Base-by-base conservation (phyloP, 2,888 invertebrate species). In the Sicus ferrugineus region DNA sequence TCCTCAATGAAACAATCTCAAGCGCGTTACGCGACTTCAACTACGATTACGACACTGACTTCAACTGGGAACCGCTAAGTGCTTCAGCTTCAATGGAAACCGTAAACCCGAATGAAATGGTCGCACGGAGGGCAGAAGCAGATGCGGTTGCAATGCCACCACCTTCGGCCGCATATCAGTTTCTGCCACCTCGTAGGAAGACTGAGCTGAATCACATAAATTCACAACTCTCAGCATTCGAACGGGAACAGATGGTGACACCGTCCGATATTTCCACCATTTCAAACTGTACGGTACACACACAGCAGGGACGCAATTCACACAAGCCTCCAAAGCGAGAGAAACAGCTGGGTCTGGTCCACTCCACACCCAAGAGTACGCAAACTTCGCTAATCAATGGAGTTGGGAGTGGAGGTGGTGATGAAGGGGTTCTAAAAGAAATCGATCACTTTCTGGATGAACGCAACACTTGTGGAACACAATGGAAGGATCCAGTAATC, bases 201-300 rank as follows among this genome's bases (percentile, higher is more conserved):
- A 71, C 77, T 0, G 83, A 85, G 66, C 70, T 85, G 2, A 82
- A 84, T 70, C 76, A 79, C 16, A 83, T 85, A 7, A 85, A 85
- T 72, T 73, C 79, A 2, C 77, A 78, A 4, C 59, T 84, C 30
- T 78, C 79, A 16, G 78, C 80, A 52, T 70, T 84, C 0, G 83
- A 79, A 56, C 70, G 72, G 1, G 75, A 74, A 11, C 50, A 46
- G 1, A 68, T 69, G 64, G 65, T 70, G 14, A 75, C 77, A 2
- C 75, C 76, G 1, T 84, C 84, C 0, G 84, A 85, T 54, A 73
- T 85, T 30, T 85, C 84, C 1, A 82, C 80, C 11, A 83, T 84
- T 28, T 84, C 85, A 0, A 75, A 79, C n/a, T 79, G 77, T 59
- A 83, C 84, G 7, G 77, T 80, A 21, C 75, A 77, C 52, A 79